Evolutionary conservation across 2,113 vertebrate genomes (phyloP).

Genomic region (Malurus cyaneus): DNA sequence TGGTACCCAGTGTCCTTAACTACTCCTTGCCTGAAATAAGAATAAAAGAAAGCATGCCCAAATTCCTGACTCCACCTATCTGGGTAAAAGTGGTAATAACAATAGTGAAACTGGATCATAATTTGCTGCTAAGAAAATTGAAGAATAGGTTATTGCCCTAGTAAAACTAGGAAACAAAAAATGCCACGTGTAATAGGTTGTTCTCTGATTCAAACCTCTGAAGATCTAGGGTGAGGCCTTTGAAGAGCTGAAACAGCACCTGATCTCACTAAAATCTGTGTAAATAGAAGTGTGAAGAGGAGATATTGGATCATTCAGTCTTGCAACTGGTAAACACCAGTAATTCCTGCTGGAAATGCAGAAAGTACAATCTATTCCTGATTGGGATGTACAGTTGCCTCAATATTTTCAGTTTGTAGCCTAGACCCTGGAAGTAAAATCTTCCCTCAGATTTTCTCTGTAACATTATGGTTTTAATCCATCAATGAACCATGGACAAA

Average conservation of each 20-base stretch:
- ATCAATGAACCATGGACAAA: neutral
- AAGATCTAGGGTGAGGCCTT: neutral
- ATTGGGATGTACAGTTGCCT: neutral
- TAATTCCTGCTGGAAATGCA: neutral
- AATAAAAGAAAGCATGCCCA: neutral
- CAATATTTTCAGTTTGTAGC: neutral
- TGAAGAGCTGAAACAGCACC: neutral
- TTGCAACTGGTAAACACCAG: neutral
- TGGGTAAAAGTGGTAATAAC: neutral
- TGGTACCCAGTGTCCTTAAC: neutral
- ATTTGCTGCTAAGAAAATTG: neutral
- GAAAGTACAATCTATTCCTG: neutral
- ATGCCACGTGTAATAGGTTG: rapidly evolving
- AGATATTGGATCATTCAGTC: neutral
- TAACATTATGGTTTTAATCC: neutral
- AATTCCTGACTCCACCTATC: neutral
- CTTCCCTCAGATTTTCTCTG: neutral
- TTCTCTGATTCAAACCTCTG: neutral
- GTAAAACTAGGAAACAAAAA: neutral
- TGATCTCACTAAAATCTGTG: neutral
- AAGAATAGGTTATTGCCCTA: neutral
- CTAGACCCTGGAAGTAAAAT: neutral
- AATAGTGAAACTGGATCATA: neutral
- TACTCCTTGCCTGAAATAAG: neutral
- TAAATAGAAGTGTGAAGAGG: neutral